Base-by-base conservation (phyloP, 2,113 vertebrate genomes). In the Zootoca vivipara region DNA sequence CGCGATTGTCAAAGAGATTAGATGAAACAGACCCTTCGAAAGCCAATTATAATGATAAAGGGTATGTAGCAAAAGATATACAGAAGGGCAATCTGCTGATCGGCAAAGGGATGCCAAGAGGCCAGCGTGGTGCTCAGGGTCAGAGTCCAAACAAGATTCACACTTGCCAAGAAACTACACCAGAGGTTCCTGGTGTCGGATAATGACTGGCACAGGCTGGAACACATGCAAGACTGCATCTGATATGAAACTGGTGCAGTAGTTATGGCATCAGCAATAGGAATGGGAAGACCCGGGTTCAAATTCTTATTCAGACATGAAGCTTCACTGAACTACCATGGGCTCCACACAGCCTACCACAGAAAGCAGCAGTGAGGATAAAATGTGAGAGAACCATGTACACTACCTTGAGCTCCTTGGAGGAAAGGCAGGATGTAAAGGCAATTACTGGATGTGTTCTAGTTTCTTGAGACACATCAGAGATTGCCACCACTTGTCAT, bases 41-140 rank as follows among this genome's bases (percentile, higher is more conserved):
- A 85, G 42, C 24, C 20, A 67, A 69, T 83, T 88, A 79, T 18
- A 91, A n/a, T 78, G 33, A 86, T 67, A 24, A 33, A 90, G 18
- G 10, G 4, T 62, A 90, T 80, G 30, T 9, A 35, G 33, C 56
- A 69, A 64, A 83, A 80, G 78, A 85, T 82, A 56, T 40, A 82
- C 52, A 73, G 4, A 38, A 81, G 75, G 69, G 1, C 62, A 79
- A 90, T 58, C 6, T 72, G 77, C 4, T 77, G 30, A 10, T 24
- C 2, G 3, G 26, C 13, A 74, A 38, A 33, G 15, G 24, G 26
- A 30, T 26, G 82, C 5, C 18, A 85, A 82, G 77, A 80, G 75
- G 85, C 64, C 83, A 40, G 88, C 82, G 12, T 10, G 2, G 18
- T 12, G 15, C 30, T 62, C 9, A 79, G 20, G 70, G 77, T 7